phyloP scores from a whole-genome alignment of 2,888 invertebrate species.

The Eledona agricola region DNA sequence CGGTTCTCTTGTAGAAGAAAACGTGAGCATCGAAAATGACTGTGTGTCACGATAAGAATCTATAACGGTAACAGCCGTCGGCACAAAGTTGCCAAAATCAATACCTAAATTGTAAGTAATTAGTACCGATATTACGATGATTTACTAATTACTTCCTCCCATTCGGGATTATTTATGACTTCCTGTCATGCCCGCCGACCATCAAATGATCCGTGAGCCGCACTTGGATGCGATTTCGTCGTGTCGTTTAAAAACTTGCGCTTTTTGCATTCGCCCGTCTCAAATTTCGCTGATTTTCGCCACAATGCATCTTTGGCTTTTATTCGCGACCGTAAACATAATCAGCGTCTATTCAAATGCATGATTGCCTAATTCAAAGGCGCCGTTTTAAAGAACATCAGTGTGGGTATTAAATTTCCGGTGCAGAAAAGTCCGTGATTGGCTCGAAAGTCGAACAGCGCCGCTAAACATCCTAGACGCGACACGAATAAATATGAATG shows the following conservation, averaged over 20 bases:
- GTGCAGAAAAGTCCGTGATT: constrained; percentile 24
- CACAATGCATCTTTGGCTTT: constrained; percentile 21
- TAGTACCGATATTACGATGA: constrained; percentile 53
- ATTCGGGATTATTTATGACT: constrained; percentile 51
- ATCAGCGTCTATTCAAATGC: constrained; percentile 30
- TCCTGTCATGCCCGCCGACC: constrained; percentile 47
- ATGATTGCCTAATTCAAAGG: constrained; percentile 33
- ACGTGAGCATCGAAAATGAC: constrained; percentile 13
- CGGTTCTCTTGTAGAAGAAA: constrained; percentile 3
- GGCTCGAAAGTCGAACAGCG: constrained; percentile 9
- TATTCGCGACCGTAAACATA: constrained; percentile 15
- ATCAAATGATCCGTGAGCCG: constrained; percentile 41
- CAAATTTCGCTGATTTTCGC: no score
- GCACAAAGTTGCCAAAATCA: constrained; percentile 41
- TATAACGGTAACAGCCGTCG: constrained; percentile 17
- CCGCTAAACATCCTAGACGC: constrained; percentile 15
- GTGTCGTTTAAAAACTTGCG: constrained; percentile 12
- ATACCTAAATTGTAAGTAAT: constrained; percentile 50
- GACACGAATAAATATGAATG: constrained; percentile 29
- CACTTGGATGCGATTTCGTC: constrained; percentile 26
- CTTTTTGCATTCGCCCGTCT: no score
- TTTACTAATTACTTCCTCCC: constrained; percentile 57
- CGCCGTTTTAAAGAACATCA: constrained; percentile 38
- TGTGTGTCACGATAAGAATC: constrained; percentile 26
- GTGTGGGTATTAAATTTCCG: constrained; percentile 40